Conservation (phyloP, 1,140 invertebrate genomes). For the Littorina saxatilis region DNA sequence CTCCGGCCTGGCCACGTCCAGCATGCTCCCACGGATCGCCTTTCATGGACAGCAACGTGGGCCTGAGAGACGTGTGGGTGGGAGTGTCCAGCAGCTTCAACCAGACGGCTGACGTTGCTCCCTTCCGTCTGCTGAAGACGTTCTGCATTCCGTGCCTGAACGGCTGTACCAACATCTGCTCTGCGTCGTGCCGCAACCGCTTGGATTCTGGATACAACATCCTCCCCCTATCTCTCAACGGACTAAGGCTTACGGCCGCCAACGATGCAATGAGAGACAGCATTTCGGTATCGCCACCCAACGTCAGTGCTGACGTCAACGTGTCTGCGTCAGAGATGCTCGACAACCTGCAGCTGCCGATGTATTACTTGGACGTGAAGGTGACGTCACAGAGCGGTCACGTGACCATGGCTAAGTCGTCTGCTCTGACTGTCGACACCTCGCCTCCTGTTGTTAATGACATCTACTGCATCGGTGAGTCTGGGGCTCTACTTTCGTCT, state of each 20-base stretch:
- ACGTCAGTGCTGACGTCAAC: neutral
- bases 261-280: neutral
- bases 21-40: constrained; percentile 42
- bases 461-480: constrained; percentile 17
- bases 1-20: neutral
- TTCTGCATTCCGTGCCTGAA: constrained; percentile 33
- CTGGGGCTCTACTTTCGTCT: too few species aligned
- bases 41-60: constrained; percentile 48
- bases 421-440: constrained; percentile 48
- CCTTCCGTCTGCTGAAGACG: constrained; percentile 4
- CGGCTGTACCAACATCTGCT: constrained; percentile 31
- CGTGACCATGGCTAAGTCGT: constrained; percentile 36
- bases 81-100: constrained; percentile 44
- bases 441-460: constrained; percentile 38
- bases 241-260: neutral
- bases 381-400: constrained; percentile 43
- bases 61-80: constrained; percentile 46
- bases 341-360: constrained; percentile 3
- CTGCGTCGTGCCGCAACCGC: neutral
- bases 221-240: neutral
- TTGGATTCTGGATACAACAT: neutral
- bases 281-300: neutral
- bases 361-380: constrained; percentile 47
- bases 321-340: neutral
- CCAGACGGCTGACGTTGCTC: constrained; percentile 11